phyloP scores from a whole-genome alignment of 2,888 invertebrate species.

The Athetis lepigone region DNA sequence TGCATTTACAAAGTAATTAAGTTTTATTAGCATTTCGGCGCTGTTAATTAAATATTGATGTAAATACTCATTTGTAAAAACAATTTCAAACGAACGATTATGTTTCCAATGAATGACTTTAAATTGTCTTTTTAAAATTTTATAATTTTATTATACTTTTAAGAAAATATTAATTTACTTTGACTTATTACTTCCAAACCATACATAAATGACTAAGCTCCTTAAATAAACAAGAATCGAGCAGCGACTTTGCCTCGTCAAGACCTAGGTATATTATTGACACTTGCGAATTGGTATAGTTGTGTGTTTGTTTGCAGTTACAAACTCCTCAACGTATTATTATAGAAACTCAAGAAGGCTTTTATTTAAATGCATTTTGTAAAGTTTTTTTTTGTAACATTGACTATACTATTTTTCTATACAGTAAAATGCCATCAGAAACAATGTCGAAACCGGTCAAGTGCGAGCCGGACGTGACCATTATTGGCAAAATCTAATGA shows the following conservation, averaged over 20 bases:
- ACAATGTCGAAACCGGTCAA: too few relatives aligned
- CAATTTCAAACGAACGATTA: slow-evolving; percentile 22
- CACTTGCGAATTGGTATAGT: slow-evolving; percentile 36
- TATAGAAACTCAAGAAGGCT: too few relatives aligned
- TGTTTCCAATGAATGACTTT: slow-evolving; percentile 3
- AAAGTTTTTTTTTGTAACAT: too few relatives aligned
- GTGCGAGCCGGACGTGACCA: too few relatives aligned
- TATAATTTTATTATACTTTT: slow-evolving; percentile 12
- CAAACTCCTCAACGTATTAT: neutral
- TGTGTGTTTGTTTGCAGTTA: slow-evolving; percentile 17
- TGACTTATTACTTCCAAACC: slow-evolving; percentile 36
- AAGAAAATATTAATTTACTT: slow-evolving; percentile 15
- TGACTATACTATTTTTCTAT: too few relatives aligned
- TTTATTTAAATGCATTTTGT: too few relatives aligned
- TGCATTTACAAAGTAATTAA: slow-evolving; percentile 64
- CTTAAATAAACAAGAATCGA: slow-evolving; percentile 36
- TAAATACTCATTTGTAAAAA: slow-evolving; percentile 44
- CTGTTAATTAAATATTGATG: slow-evolving; percentile 51
- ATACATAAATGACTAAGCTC: slow-evolving; percentile 33
- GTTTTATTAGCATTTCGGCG: slow-evolving; percentile 61
- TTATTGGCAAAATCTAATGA: too few relatives aligned
- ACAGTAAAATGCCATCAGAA: too few relatives aligned
- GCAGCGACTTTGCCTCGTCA: slow-evolving; percentile 25
- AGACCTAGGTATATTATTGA: slow-evolving; percentile 38
- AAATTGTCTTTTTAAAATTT: neutral